Percentiles rank a stretch among this genome's conserved stretches.
Evolutionary conservation across 2,113 vertebrate genomes (phyloP).

Genomic region (Aix galericulata): DNA sequence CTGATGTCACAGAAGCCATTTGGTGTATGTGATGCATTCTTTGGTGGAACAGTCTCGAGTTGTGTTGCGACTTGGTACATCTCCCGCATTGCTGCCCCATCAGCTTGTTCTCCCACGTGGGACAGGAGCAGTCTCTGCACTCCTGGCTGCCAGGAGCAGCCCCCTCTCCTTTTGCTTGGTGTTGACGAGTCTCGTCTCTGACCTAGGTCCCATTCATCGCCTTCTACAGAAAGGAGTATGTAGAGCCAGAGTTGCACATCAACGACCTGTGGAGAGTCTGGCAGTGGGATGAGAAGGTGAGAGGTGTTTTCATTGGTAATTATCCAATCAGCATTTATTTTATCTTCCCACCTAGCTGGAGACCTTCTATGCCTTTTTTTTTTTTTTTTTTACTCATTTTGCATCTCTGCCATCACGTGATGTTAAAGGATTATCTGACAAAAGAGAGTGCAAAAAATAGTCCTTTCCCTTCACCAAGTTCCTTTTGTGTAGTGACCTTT

Average conservation of each 20-base stretch:
- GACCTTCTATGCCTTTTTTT: not conserved
- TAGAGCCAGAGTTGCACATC: slow-evolving; percentile 96
- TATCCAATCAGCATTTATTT: not conserved
- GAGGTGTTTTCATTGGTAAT: not conserved
- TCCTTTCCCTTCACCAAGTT: not conserved
- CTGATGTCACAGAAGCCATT: not conserved
- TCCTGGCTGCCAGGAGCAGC: not conserved
- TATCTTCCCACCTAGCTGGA: not conserved
- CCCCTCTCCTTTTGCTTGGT: not conserved
- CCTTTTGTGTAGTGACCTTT: not conserved
- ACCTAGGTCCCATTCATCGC: slow-evolving; percentile 96
- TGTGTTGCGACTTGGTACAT: not conserved
- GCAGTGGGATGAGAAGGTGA: slow-evolving; percentile 99
- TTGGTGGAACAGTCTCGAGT: not conserved
- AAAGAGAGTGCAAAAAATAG: not conserved
- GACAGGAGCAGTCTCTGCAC: not conserved
- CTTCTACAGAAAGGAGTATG: slow-evolving; percentile 98
- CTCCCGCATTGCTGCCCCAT: not conserved
- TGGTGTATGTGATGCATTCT: not conserved
- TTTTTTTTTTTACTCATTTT: not conserved
- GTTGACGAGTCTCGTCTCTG: slow-evolving; percentile 42
- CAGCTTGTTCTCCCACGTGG: not conserved
- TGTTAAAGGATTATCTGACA: not conserved
- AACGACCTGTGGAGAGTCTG: slow-evolving; percentile 98
- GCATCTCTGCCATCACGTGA: not conserved